Conservation (phyloP, 1,140 invertebrate species). For the Trigoniulus corallinus region DNA sequence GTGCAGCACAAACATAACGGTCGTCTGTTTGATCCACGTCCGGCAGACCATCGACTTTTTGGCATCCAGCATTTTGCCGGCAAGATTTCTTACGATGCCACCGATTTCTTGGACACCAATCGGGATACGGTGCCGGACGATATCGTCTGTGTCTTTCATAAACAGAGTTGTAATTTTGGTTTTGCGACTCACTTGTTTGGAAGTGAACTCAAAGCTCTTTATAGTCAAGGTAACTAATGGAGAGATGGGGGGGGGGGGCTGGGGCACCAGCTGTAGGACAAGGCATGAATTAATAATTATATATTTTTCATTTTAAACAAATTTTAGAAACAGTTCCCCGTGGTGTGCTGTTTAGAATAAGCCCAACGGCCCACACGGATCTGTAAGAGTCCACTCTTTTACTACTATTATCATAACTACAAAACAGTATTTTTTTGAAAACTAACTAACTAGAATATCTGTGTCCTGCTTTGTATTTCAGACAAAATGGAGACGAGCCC, state of each 20-base stretch:
- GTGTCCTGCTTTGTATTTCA: no score
- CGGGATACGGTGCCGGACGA: constrained; percentile 82
- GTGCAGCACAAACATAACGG: constrained; percentile 63
- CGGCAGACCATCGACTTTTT: constrained; percentile 46
- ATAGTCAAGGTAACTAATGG: constrained; percentile 41
- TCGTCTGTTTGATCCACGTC: constrained; percentile 52
- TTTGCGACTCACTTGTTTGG: constrained; percentile 89
- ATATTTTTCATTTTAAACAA: not conserved
- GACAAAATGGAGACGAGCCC: constrained; percentile 67
- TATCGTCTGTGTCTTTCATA: constrained; percentile 79
- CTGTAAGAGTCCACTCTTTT: constrained; percentile 40
- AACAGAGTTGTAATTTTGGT: constrained; percentile 81
- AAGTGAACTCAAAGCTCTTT: constrained; percentile 72
- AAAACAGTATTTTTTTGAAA: not conserved
- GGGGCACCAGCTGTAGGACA: not conserved
- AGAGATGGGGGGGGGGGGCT: no score
- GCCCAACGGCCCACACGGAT: constrained; percentile 74
- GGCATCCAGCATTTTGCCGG: constrained; percentile 84
- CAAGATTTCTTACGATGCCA: constrained; percentile 72
- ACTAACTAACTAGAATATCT: no score
- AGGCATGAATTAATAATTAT: not conserved
- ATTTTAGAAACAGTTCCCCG: constrained; percentile 50
- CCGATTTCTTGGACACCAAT: constrained; percentile 79
- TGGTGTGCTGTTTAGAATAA: constrained; percentile 71
- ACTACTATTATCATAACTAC: not conserved